These are phyloP conservation scores for Acleris cristana DNA, from an alignment of 2,888 invertebrate genomes.

Conservation along the genomic window DNA sequence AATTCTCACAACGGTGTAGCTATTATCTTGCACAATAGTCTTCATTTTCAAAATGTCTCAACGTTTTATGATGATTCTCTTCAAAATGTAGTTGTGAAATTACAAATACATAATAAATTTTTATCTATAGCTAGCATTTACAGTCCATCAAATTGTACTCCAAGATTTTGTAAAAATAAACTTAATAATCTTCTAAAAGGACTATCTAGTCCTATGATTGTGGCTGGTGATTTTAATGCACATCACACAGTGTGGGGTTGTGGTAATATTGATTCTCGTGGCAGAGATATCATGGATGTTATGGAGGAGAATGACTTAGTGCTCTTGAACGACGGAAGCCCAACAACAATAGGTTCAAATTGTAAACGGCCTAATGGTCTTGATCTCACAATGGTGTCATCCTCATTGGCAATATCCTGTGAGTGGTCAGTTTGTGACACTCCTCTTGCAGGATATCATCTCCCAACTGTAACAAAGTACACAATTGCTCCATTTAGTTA, in stretches of 20 bases:
- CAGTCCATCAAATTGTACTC: too few relatives aligned
- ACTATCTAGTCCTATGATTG: conserved; percentile 23
- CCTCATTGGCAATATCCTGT: background rate
- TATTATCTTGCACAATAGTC: too few relatives aligned
- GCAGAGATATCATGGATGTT: conserved; percentile 28
- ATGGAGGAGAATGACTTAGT: conserved; percentile 36
- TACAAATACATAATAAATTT: background rate
- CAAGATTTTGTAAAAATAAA: conserved; percentile 24
- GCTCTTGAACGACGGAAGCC: conserved; percentile 30
- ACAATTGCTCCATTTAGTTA: conserved; percentile 1
- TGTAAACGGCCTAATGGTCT: conserved; percentile 28
- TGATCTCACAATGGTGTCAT: conserved; percentile 31
- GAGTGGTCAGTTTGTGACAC: conserved; percentile 22
- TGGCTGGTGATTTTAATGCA: conserved; percentile 38
- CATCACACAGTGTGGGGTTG: conserved; percentile 35
- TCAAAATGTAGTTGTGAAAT: conserved; percentile 28
- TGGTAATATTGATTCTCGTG: conserved; percentile 7
- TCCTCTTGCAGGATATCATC: conserved; percentile 28
- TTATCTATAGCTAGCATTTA: too few relatives aligned
- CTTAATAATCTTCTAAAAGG: conserved; percentile 32
- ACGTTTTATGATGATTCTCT: too few relatives aligned
- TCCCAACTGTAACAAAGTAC: conserved; percentile 19
- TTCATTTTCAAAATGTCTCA: too few relatives aligned
- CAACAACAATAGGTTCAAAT: conserved; percentile 28
- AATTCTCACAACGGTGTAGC: too few relatives aligned